These are phyloP conservation scores for Watersipora subatra DNA, from an alignment of 1,140 invertebrate genomes.

Conservation along the genomic window DNA sequence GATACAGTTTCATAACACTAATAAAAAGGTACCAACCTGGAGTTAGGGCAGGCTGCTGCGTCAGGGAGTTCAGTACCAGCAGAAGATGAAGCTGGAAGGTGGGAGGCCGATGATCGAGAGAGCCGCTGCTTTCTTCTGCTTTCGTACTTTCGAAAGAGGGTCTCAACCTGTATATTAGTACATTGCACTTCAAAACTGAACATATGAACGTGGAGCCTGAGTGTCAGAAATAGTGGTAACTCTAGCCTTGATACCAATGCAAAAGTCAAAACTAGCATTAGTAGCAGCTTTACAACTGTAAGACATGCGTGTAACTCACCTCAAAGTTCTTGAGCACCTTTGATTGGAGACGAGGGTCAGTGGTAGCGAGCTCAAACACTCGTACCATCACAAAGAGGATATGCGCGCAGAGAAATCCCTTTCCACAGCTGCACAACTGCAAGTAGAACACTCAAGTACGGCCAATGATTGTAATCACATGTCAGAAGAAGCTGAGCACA, in stretches of 20 bases:
- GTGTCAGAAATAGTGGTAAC: no score
- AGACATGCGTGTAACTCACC: no score
- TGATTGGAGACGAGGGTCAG: constrained; percentile 34
- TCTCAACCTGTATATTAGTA: constrained; percentile 28
- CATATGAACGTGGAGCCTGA: no score
- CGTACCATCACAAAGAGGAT: constrained; percentile 44
- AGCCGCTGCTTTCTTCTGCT: constrained; percentile 26
- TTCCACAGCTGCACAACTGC: constrained; percentile 42
- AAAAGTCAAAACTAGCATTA: no score
- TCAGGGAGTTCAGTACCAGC: no score
- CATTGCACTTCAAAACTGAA: background rate
- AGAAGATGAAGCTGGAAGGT: constrained; percentile 13
- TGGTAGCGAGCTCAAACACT: constrained; percentile 41
- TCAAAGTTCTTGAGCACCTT: constrained; percentile 42
- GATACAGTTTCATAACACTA: no score
- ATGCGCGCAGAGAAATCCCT: constrained; percentile 41
- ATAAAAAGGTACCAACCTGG: no score
- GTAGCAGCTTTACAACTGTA: no score
- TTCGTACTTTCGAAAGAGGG: constrained; percentile 35
- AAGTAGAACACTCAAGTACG: no score
- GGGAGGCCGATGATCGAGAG: background rate
- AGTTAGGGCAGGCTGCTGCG: no score
- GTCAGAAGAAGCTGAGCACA: background rate
- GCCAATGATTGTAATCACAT: background rate
- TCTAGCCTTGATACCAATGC: no score